phyloP scores from a whole-genome alignment of 2,888 invertebrate species.

The Troides oblongomaculatus region DNA sequence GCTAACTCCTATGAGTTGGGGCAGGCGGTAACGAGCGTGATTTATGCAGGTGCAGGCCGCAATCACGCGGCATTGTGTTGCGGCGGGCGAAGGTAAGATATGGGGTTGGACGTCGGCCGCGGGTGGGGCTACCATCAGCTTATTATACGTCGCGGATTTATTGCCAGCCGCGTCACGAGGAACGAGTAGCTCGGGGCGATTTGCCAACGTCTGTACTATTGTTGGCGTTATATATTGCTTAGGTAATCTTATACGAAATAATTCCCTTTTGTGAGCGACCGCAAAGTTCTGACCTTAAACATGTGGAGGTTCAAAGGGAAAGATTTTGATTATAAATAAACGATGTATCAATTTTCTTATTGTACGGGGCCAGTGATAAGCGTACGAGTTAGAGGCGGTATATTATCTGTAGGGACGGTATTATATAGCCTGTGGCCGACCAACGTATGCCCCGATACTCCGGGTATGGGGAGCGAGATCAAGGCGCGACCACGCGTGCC shows the following conservation, averaged over 20 bases:
- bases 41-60: constrained; percentile 69
- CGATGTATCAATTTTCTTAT: too few relatives aligned
- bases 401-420: constrained; percentile 1
- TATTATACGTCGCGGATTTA: constrained; percentile 30
- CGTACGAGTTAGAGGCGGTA: neutral
- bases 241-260: constrained; percentile 25
- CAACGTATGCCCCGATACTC: constrained; percentile 15
- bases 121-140: constrained; percentile 27
- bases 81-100: constrained; percentile 41
- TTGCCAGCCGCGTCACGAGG: constrained; percentile 25
- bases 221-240: constrained; percentile 28
- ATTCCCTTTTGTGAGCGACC: constrained; percentile 17
- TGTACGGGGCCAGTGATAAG: neutral
- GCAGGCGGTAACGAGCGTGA: constrained; percentile 48
- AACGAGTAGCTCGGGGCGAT: constrained; percentile 30
- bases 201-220: constrained; percentile 29
- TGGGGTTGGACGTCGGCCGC: constrained; percentile 33
- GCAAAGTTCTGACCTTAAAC: neutral
- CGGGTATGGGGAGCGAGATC: constrained; percentile 11
- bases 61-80: constrained; percentile 67
- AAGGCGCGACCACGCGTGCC: constrained; percentile 25
- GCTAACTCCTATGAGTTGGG: constrained; percentile 33
- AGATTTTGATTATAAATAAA: too few relatives aligned
- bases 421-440: constrained; percentile 24
- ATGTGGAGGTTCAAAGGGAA: neutral